These are phyloP conservation scores for Scatophagus argus DNA, from an alignment of 2,113 vertebrate species.

Conservation along the genomic window DNA sequence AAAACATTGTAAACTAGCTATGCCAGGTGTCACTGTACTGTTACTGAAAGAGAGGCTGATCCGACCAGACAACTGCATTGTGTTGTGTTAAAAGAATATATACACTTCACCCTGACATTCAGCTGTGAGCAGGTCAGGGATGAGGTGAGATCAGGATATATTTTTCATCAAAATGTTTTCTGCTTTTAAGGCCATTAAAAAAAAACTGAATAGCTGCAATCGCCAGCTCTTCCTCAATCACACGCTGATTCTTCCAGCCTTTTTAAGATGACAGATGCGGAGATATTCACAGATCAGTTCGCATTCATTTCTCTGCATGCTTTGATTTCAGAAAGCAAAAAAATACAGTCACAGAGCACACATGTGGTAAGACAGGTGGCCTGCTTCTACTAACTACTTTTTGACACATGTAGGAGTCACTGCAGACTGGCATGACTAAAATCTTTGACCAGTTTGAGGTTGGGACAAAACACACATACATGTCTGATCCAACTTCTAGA, in stretches of 20 bases:
- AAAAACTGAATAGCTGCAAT: constrained; percentile 34
- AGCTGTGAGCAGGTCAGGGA: background rate
- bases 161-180: background rate
- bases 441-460: background rate
- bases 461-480: background rate
- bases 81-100: background rate
- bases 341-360: background rate
- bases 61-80: background rate
- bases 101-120: background rate
- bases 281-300: constrained; percentile 17
- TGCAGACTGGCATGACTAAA: background rate
- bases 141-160: background rate
- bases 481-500: background rate
- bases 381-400: background rate
- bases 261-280: constrained; percentile 16
- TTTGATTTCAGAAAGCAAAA: constrained; percentile 30
- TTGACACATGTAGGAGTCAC: background rate
- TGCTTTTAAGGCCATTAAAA: background rate
- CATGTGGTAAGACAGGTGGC: too few species aligned
- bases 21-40: background rate
- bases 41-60: constrained; percentile 2
- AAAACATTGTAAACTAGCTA: background rate
- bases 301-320: constrained; percentile 4
- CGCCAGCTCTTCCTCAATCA: background rate
- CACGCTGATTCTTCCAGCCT: constrained; percentile 3